Base-by-base conservation (phyloP, 2,888 invertebrate genomes). In the Spodoptera exigua region DNA sequence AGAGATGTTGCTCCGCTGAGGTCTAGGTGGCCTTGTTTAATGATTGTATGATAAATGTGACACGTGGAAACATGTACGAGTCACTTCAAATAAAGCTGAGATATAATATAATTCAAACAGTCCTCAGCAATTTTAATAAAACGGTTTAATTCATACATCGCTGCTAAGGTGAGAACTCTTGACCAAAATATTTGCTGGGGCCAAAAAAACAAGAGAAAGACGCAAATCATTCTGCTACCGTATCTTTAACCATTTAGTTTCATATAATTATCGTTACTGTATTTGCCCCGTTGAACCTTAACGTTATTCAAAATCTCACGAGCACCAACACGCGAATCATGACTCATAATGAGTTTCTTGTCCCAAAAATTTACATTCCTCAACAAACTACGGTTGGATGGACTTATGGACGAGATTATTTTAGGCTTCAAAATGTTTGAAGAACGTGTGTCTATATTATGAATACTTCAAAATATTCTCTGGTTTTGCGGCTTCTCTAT, bases 281-380 rank as follows among this genome's bases (percentile, higher is more conserved):
- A 59, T 68, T 59, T 57, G 54, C 56, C 58, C 65, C 61, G 49
- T 62, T 66, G 54, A 56, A 48, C 51, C 44, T 62, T 27, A 53
- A 55, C 45, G 55, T 52, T 54, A 61, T 51, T 66, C 57, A 66
- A 65, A 55, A 49, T 64, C 54, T 46, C 53, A 59, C 16, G 49
- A 73, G 45, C 53, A 35, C 46, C 37, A 49, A 66, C 57, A 65
- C 45, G 58, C 66, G 49, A 66, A 57, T 73, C 55, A 66, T 74
- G 74, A 74, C 60, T 73, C 70, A 70, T 67, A 66, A 62, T 58
- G 63, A 74, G 72, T 73, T 61, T 62, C 61, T 70, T 56, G 66
- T 74, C 52, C 74, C 58, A 70, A 62, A 67, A 67, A 57, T 34
- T 56, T 41, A 60, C 61, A 62, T 66, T 73, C 65, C 52, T 36